These are phyloP conservation scores for Hanleya hanleyi DNA, from an alignment of 2,888 invertebrate species.

Conservation along the genomic window DNA sequence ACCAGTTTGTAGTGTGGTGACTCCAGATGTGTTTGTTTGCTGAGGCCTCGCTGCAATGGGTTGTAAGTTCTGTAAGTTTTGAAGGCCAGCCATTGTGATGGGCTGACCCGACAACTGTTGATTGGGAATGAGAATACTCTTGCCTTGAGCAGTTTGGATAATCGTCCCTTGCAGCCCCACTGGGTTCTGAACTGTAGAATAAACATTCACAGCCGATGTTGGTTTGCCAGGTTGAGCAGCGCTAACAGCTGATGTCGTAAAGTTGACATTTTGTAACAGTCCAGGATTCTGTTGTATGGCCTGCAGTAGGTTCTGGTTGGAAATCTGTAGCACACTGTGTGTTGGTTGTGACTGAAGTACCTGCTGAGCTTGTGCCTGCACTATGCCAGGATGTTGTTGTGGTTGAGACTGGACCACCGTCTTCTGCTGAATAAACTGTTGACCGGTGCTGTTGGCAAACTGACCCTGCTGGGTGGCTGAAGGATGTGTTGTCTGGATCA, in stretches of 20 bases:
- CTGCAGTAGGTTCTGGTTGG: neutral
- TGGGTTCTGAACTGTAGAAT: conserved; percentile 35
- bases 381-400: conserved; percentile 18
- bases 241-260: neutral
- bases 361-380: conserved; percentile 48
- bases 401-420: neutral
- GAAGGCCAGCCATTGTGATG: conserved; percentile 43
- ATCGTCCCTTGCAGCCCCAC: conserved; percentile 59
- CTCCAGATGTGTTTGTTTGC: conserved; percentile 12
- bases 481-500: neutral
- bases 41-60: conserved; percentile 15
- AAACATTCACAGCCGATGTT: conserved; percentile 12
- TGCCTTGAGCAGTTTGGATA: conserved; percentile 61
- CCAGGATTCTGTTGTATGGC: neutral
- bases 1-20: conserved; percentile 4
- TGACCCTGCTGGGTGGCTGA: neutral
- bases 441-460: conserved; percentile 20
- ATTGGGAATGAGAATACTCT: conserved; percentile 54
- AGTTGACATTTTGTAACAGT: neutral
- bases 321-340: neutral
- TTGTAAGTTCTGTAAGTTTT: conserved; percentile 43
- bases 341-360: neutral
- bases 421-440: neutral
- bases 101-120: conserved; percentile 43
- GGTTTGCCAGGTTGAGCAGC: conserved; percentile 8